A percentile compares a stretch with the other conserved stretches of the same genome.
Conservation (phyloP, 2,113 vertebrate genomes). For the Gasterosteus nipponicus region DNA sequence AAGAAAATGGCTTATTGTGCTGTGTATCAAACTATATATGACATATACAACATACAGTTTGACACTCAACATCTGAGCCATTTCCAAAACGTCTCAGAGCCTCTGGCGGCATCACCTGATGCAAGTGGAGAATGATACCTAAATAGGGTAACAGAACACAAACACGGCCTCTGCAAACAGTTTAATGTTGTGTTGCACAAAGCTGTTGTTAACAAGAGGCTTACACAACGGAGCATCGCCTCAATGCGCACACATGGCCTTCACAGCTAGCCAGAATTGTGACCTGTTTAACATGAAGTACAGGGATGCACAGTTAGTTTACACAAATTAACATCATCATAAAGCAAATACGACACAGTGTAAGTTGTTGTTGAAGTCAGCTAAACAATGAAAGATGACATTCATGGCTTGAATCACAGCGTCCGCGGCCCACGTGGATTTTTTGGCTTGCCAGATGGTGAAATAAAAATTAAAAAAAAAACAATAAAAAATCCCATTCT, state of each 20-base stretch:
- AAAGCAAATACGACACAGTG: not conserved
- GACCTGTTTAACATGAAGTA: not conserved
- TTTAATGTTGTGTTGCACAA: not conserved
- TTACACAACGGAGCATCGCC: not conserved
- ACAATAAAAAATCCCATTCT: not conserved
- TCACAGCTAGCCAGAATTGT: not conserved
- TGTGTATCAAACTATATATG: constrained; percentile 85
- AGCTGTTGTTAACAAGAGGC: not conserved
- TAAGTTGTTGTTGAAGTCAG: not conserved
- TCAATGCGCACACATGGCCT: not conserved
- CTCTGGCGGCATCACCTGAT: not conserved
- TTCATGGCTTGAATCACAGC: no score
- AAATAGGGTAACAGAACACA: not conserved
- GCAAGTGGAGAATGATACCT: not conserved
- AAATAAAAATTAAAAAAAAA: not conserved
- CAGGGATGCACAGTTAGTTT: not conserved
- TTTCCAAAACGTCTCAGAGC: constrained; percentile 32
- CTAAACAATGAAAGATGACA: not conserved
- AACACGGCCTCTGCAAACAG: not conserved
- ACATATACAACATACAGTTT: constrained; percentile 77
- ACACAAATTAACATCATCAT: not conserved
- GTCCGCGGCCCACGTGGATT: no score
- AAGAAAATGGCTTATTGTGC: constrained; percentile 76
- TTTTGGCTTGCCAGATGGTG: no score
- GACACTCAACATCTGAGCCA: constrained; percentile 82